A percentile compares a stretch with the other conserved stretches of the same genome.
phyloP scores from a whole-genome alignment of 2,113 vertebrate species.

The Panurus biarmicus region DNA sequence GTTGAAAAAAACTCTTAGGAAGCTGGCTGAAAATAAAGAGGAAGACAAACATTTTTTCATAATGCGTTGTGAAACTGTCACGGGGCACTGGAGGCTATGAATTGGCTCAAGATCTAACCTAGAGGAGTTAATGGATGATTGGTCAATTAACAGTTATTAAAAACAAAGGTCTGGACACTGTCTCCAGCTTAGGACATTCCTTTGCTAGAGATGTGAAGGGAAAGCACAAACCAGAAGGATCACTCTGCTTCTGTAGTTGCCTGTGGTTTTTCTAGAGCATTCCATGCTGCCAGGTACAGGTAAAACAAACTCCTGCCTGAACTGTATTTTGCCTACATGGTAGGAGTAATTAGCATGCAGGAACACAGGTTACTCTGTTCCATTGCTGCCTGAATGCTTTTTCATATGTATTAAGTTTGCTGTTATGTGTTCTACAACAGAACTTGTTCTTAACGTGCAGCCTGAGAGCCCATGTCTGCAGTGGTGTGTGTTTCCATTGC shows the following conservation, averaged over 20 bases:
- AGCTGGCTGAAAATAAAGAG: not conserved
- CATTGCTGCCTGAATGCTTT: not conserved
- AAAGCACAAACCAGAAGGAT: not conserved
- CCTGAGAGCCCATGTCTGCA: not conserved
- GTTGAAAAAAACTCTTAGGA: not conserved
- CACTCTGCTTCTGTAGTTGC: not conserved
- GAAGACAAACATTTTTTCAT: not conserved
- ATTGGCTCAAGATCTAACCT: not conserved
- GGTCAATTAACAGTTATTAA: not conserved
- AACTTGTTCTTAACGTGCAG: not conserved
- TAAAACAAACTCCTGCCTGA: not conserved
- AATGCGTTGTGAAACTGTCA: not conserved
- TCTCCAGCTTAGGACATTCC: not conserved
- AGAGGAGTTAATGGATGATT: not conserved
- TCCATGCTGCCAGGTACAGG: not conserved
- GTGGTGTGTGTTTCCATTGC: not conserved
- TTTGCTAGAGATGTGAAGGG: not conserved
- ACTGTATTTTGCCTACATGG: not conserved
- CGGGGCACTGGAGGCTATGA: not conserved
- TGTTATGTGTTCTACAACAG: not conserved
- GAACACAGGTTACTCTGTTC: not conserved
- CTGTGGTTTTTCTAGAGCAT: not conserved
- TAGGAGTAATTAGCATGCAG: not conserved
- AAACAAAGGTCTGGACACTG: not conserved
- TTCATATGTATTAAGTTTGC: not conserved